Conservation (phyloP, 2,888 invertebrate species). For the Imbricaverruca yamaguchii region DNA sequence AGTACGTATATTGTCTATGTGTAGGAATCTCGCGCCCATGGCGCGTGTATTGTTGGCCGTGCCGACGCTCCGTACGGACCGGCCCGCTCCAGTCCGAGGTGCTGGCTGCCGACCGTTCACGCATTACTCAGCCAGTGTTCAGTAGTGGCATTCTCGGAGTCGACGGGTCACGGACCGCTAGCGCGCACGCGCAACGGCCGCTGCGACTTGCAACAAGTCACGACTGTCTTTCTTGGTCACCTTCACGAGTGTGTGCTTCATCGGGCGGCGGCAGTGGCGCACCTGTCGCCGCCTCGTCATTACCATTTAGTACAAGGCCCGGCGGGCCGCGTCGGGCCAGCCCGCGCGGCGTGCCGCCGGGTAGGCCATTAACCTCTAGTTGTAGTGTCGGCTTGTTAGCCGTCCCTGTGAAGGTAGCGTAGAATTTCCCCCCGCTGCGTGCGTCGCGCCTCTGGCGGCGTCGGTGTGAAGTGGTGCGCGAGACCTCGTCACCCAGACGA, state of each 20-base stretch:
- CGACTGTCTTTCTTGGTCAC: slow-evolving; percentile 16
- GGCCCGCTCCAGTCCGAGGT: background rate
- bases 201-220: slow-evolving; percentile 7
- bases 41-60: background rate
- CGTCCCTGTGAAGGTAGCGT: too few relatives aligned
- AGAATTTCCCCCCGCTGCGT: too few relatives aligned
- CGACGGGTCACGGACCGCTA: background rate
- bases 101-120: background rate
- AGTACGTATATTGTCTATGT: background rate
- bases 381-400: too few relatives aligned
- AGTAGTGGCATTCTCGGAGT: background rate
- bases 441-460: too few relatives aligned
- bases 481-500: too few relatives aligned
- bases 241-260: background rate
- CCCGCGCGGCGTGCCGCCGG: too few relatives aligned
- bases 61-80: background rate
- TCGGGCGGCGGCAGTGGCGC: background rate
- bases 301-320: background rate
- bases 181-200: background rate
- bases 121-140: background rate
- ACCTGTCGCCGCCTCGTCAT: background rate
- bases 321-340: background rate
- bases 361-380: too few relatives aligned
- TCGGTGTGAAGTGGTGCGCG: too few relatives aligned
- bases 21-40: background rate